Percentiles rank a stretch among this genome's conserved stretches.
Evolutionary conservation across 2,113 vertebrate species (phyloP).

Genomic region (Bettongia penicillata): DNA sequence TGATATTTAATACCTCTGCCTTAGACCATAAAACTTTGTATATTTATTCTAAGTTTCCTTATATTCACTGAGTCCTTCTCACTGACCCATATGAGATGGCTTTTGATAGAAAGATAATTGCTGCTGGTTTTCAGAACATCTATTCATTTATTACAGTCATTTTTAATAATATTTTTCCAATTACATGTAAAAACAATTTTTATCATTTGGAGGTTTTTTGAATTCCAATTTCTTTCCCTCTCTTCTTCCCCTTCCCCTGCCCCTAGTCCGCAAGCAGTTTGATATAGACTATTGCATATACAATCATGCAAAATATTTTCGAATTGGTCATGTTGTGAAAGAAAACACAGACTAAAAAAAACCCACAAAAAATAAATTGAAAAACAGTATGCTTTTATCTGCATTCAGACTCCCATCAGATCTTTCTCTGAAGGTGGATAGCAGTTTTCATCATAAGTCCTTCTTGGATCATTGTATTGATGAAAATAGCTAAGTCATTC

Average conservation of each 20-base stretch:
- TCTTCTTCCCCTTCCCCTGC: background rate
- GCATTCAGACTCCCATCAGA: too few relatives aligned
- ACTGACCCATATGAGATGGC: too few relatives aligned
- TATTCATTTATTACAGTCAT: background rate
- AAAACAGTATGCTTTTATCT: background rate
- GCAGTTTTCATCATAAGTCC: background rate
- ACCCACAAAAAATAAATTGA: background rate
- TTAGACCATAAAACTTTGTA: too few relatives aligned
- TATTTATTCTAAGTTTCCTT: background rate
- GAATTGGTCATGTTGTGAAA: background rate
- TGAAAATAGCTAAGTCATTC: background rate
- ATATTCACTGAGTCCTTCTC: too few relatives aligned
- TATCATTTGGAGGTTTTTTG: background rate
- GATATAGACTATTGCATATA: too few relatives aligned
- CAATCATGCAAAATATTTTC: background rate
- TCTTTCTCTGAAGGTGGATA: background rate
- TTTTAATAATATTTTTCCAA: too few relatives aligned
- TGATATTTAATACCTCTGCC: too few relatives aligned
- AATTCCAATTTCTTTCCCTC: background rate
- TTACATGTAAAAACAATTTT: background rate
- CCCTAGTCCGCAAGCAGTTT: too few relatives aligned
- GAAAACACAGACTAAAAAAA: background rate
- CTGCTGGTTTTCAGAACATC: background rate
- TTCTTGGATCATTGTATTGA: background rate
- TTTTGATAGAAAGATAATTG: background rate